Evolutionary conservation across 53 echinoderm and acorn worm genomes (phyloP).

Genomic region (Pentamera pediparva): DNA sequence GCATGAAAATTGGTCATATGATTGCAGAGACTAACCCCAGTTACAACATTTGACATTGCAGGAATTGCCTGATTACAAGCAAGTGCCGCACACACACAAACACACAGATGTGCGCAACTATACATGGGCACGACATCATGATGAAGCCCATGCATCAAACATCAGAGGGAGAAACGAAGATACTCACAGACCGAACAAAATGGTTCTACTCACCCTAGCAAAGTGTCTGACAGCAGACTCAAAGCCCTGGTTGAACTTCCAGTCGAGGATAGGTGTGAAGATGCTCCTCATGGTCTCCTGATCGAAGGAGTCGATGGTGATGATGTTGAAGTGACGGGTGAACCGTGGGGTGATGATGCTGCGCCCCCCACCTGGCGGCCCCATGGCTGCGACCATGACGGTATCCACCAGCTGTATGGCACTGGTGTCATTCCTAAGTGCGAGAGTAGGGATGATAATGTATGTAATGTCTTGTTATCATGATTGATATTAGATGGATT

Average conservation of each 20-base stretch:
- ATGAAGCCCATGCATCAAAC: too few relatives aligned
- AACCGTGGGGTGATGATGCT: slow-evolving; percentile 78
- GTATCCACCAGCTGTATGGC: slow-evolving; percentile 64
- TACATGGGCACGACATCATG: too few relatives aligned
- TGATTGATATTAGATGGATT: too few relatives aligned
- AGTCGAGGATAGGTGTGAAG: slow-evolving; percentile 89
- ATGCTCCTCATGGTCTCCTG: slow-evolving; percentile 97
- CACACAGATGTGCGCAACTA: too few relatives aligned
- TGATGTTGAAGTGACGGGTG: slow-evolving; percentile 81
- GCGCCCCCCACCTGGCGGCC: slow-evolving; percentile 89
- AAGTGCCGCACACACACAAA: too few relatives aligned
- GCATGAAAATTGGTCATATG: background rate
- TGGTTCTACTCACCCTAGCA: slow-evolving; percentile 57
- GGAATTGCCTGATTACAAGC: too few relatives aligned
- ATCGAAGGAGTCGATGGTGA: slow-evolving; percentile 80
- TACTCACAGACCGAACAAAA: too few relatives aligned
- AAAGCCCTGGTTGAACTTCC: slow-evolving; percentile 91
- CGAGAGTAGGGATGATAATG: background rate
- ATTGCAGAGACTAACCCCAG: background rate
- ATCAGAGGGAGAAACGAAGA: too few relatives aligned
- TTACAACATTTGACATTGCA: too few relatives aligned
- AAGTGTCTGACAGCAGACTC: slow-evolving; percentile 68
- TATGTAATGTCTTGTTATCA: too few relatives aligned
- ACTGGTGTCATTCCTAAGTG: slow-evolving; percentile 80
- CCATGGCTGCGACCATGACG: slow-evolving; percentile 90